Percentiles rank a stretch among this genome's conserved stretches.
phyloP scores from a whole-genome alignment of 2,113 vertebrate genomes.

The Saimiri boliviensis region DNA sequence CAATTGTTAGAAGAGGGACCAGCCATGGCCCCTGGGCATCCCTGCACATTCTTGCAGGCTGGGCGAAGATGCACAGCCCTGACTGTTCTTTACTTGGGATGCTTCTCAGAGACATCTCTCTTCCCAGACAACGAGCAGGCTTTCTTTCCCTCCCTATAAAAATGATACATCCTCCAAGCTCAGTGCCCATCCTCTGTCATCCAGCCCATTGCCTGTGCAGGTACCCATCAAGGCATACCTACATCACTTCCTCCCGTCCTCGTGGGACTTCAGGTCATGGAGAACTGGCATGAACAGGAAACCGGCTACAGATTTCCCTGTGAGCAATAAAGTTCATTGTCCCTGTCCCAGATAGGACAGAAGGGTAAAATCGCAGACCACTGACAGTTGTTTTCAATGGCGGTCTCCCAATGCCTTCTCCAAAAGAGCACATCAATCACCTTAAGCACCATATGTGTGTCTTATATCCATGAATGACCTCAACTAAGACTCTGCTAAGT shows the following conservation, averaged over 20 bases:
- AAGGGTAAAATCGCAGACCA: background rate
- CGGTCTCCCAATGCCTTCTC: background rate
- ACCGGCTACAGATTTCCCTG: background rate
- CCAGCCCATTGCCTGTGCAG: background rate
- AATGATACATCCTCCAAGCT: background rate
- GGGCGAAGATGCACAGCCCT: background rate
- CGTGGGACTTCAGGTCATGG: background rate
- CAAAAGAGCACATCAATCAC: background rate
- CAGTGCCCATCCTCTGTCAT: background rate
- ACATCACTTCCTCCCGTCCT: background rate
- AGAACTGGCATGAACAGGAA: background rate
- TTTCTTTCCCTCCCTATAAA: background rate
- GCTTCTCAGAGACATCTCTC: background rate
- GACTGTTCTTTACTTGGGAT: too few relatives aligned
- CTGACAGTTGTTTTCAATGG: background rate
- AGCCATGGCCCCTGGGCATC: too few relatives aligned
- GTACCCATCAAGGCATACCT: background rate
- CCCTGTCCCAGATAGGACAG: background rate
- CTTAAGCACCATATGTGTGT: background rate
- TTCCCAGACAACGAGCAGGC: background rate
- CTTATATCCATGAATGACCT: background rate
- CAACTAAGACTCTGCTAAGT: background rate
- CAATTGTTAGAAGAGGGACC: background rate
- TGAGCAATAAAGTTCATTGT: background rate
- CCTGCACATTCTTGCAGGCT: too few relatives aligned